Evolutionary conservation across 2,797 vertebrate species (phyloP).

Genomic region (Sparidentex hasta): DNA sequence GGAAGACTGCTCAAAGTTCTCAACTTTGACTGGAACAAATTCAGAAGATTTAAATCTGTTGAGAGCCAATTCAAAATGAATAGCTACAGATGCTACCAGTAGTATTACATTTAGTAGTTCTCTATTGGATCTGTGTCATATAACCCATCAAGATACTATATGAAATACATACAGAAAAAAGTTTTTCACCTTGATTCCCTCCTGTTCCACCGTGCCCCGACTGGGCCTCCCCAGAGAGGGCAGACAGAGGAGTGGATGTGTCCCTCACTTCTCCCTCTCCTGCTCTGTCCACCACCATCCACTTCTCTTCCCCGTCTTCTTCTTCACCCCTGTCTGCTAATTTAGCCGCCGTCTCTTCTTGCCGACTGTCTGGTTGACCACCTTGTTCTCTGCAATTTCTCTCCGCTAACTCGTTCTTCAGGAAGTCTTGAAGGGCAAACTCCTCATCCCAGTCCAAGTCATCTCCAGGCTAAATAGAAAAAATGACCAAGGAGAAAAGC

Average conservation of each 20-base stretch:
- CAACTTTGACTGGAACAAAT: background rate
- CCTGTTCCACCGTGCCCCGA: conserved; percentile 19
- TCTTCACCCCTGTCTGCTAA: conserved; percentile 45
- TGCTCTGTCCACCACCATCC: conserved; percentile 66
- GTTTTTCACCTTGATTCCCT: conserved; percentile 62
- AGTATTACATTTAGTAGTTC: background rate
- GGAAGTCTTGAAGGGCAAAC: conserved; percentile 80
- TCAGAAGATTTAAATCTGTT: conserved; percentile 2
- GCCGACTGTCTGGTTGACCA: background rate
- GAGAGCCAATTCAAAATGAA: conserved; percentile 5
- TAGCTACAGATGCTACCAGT: background rate
- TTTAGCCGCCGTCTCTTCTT: conserved; percentile 16
- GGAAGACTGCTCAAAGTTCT: conserved; percentile 4
- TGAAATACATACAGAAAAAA: background rate
- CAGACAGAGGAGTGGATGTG: conserved; percentile 66
- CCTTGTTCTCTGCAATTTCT: conserved; percentile 54
- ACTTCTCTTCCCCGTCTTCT: conserved; percentile 66
- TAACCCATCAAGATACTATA: background rate
- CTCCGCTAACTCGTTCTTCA: conserved; percentile 66
- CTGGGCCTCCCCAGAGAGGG: conserved; percentile 25
- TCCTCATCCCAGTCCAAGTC: conserved; percentile 84
- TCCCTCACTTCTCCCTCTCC: conserved; percentile 63
- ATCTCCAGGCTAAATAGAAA: conserved; percentile 60
- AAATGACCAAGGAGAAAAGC: background rate
- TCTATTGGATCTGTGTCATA: background rate